A percentile compares a stretch with the other conserved stretches of the same genome.
Evolutionary conservation across 2,113 vertebrate species (phyloP).

Genomic region (Centropristis striata): DNA sequence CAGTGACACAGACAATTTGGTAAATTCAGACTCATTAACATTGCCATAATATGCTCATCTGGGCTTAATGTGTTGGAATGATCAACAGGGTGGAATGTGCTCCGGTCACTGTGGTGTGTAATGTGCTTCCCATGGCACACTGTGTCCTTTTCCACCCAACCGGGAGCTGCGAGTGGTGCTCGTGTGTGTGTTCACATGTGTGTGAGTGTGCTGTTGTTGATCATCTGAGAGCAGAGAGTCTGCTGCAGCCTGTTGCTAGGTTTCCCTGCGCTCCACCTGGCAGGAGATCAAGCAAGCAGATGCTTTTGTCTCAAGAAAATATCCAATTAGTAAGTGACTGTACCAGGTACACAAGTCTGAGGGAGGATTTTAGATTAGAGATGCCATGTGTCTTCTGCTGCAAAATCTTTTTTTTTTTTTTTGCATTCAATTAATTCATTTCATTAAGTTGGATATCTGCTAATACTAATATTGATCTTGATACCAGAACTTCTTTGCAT

Average conservation of each 20-base stretch:
- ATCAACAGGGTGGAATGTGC: conserved; percentile 32
- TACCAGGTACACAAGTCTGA: not conserved
- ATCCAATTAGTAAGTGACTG: conserved; percentile 31
- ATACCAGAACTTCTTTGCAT: too few relatives aligned
- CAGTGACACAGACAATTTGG: conserved; percentile 27
- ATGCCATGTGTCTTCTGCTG: not conserved
- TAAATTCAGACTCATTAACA: conserved; percentile 18
- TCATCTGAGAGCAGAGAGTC: conserved; percentile 21
- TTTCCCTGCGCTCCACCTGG: conserved; percentile 64
- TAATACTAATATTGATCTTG: too few relatives aligned
- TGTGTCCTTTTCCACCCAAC: conserved; percentile 34
- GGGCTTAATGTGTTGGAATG: conserved; percentile 26
- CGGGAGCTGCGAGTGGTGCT: conserved; percentile 7
- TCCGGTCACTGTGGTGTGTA: conserved; percentile 37
- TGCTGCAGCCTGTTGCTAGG: conserved; percentile 77
- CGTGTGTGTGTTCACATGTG: not conserved
- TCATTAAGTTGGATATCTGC: too few relatives aligned
- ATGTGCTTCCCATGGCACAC: conserved; percentile 40
- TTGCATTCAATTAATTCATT: too few relatives aligned
- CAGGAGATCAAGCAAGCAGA: conserved; percentile 48
- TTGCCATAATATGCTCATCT: conserved; percentile 18
- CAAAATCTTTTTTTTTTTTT: not conserved
- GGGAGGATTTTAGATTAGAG: not conserved
- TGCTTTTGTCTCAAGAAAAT: conserved; percentile 52
- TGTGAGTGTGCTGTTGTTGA: conserved; percentile 16